Base-by-base conservation (phyloP, 1,140 invertebrate genomes). In the Cheumatopsyche charites region DNA sequence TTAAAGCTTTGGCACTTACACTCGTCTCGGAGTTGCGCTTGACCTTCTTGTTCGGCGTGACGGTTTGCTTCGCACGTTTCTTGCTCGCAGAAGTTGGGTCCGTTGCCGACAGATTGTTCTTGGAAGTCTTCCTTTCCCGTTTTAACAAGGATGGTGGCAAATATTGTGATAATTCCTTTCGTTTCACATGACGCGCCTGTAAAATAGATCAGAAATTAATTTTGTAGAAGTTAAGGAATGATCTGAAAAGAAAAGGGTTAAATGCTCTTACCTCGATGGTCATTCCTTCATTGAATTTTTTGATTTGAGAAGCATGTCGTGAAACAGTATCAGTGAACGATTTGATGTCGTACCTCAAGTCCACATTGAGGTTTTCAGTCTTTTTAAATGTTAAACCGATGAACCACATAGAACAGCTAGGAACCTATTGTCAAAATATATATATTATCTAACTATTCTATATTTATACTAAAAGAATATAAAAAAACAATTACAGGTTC, bases 361-460 rank as follows among this genome's bases (percentile, higher is more conserved):
- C 94, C 52, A 98, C 88, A 79, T 97, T 97, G 13, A 94, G 82
- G 81, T 92, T 93, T 81, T 92, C 90, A 11, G 90, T 88, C 82
- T 94, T 95, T 73, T 91, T 89, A 80, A 99, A 98, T 62, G 92
- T 88, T 15, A 99, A 83, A 1, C 97, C 97, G 78, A 99, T 96
- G 80, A 98, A 98, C 98, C 97, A 99, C 88, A 98, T 94, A 0
- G 91, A 93, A 78, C 90, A 90, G 69, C 74, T 79, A 77, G 41
- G 79, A 77, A 23, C 72, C 47, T 66, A 45, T 42, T 58, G 36
- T 42, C 7, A 25, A 19, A 62, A 6, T 62, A 17, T n/a, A n/a
- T n/a, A n/a, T n/a, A n/a, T n/a, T n/a, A n/a, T n/a, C n/a, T n/a
- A n/a, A n/a, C n/a, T n/a, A n/a, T n/a, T n/a, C n/a, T n/a, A n/a